Percentiles rank a stretch among this genome's conserved stretches.
Conservation (phyloP, 64 coral and sea anemone species). For the Orbicella faveolata region DNA sequence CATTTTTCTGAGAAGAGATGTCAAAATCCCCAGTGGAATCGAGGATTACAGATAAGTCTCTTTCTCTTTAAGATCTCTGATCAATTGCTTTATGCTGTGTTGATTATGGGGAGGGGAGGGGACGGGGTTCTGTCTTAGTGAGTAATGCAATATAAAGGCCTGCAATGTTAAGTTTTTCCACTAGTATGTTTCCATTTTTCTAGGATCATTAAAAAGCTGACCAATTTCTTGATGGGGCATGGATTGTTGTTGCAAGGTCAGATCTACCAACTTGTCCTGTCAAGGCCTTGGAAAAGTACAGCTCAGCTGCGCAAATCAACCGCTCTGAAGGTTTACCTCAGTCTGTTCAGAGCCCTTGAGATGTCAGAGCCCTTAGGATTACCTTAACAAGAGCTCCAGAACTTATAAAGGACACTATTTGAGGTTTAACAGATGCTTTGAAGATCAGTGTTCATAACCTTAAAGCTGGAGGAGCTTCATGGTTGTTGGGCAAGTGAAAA, state of each 20-base stretch:
- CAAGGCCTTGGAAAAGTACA: slow-evolving; percentile 40
- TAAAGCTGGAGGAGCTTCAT: slow-evolving; percentile 42
- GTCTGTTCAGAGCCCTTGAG: background rate
- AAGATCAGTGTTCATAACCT: slow-evolving; percentile 58
- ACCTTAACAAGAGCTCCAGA: slow-evolving; percentile 50
- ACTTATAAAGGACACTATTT: background rate
- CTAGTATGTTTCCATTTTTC: slow-evolving; percentile 44
- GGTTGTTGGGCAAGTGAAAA: no score
- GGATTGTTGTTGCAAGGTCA: slow-evolving; percentile 40
- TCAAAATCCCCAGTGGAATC: background rate
- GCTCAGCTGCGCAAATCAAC: slow-evolving; percentile 19
- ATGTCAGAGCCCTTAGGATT: slow-evolving; percentile 9
- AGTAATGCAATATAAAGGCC: slow-evolving; percentile 27
- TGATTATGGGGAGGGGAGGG: background rate
- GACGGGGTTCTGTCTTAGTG: slow-evolving; percentile 50
- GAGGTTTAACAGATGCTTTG: slow-evolving; percentile 23
- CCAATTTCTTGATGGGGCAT: slow-evolving; percentile 44
- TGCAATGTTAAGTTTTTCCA: slow-evolving; percentile 41
- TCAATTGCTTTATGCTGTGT: no score
- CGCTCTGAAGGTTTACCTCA: slow-evolving; percentile 17
- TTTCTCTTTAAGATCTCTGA: no score
- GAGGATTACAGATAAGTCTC: no score
- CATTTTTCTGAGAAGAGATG: background rate
- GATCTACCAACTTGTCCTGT: slow-evolving; percentile 58
- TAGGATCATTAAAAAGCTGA: slow-evolving; percentile 63